Conservation (phyloP, 2,888 invertebrate species). For the Cryptus armator region DNA sequence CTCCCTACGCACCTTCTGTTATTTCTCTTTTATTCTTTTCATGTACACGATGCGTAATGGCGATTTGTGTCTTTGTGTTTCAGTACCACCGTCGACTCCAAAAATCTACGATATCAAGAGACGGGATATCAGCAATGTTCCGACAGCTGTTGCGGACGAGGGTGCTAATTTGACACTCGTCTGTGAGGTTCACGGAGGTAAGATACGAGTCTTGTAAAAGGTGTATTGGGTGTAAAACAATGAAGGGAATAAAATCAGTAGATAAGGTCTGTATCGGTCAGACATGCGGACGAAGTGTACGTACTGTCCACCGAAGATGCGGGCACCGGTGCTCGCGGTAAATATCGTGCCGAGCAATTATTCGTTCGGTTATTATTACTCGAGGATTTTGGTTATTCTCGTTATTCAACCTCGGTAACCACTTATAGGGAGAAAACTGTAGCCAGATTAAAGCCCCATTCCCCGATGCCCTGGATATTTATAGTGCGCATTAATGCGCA, state of each 20-base stretch:
- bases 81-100: conserved; percentile 94
- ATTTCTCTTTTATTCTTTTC: too few species aligned
- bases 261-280: not conserved
- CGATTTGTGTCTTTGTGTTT: conserved; percentile 76
- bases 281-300: not conserved
- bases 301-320: conserved; percentile 20
- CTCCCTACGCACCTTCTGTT: too few species aligned
- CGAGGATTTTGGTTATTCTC: conserved; percentile 53
- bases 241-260: conserved; percentile 17
- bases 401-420: conserved; percentile 51
- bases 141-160: conserved; percentile 93
- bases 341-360: conserved; percentile 55
- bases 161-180: conserved; percentile 93
- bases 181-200: conserved; percentile 95
- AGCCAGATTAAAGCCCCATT: conserved; percentile 67
- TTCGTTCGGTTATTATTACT: conserved; percentile 66
- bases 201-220: conserved; percentile 78
- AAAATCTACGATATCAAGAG: conserved; percentile 94
- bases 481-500: conserved; percentile 64
- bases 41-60: conserved; percentile 2
- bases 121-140: conserved; percentile 91
- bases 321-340: conserved; percentile 41
- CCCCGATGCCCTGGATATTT: conserved; percentile 63
- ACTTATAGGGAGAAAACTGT: conserved; percentile 63
- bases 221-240: conserved; percentile 7